Evolutionary conservation across 1,140 invertebrate genomes (phyloP), one percentile per base, ranked within the genome.

Genomic region (Zaprionus nigranus): DNA sequence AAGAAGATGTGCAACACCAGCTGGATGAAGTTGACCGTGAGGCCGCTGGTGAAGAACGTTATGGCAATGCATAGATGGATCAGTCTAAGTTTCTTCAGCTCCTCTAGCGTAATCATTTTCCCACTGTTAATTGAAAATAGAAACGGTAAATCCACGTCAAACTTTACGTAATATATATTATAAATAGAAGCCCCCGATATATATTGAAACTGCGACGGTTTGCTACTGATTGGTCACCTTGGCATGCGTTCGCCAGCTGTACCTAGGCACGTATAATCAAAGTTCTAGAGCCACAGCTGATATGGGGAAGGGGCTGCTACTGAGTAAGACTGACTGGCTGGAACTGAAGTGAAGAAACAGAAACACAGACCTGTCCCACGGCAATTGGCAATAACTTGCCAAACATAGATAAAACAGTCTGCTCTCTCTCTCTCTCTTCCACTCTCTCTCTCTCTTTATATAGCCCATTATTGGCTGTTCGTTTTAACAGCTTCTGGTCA

Each of bases 1-100:
- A 98, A 84, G 67, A 94, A 94, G 81, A 96, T 93, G 93, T 96
- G 98, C 86, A 98, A 94, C 82, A 97, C 84, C 71, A 94, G 94
- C 94, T 98, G 97, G 77, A 96, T 92, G 69, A 97, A 93, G 94
- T 98, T 98, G 60, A 99, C 95, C 77, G 98, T 95, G 67, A 99
- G 91, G 59, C 98, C 98, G 60, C 97, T 98, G 60, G 96, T 96
- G 79, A 99, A 96, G 94, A 98, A 99, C 63, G 96, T 96, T 88
- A 98, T 97, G 59, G 96, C 96, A 91, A 98, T 95, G 93, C 97
- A 95, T 82, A 98, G 93, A 91, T 98, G 97, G 64, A 96, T 92
- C 82, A 92, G 91, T 92, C 91, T 92, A 82, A 91, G 75, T 81
- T 88, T 83, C 75, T 92, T 92, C 49, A 92, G 76, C 66, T 90